phyloP scores from a whole-genome alignment of 2,113 vertebrate genomes.

The Toxotes jaculatrix region DNA sequence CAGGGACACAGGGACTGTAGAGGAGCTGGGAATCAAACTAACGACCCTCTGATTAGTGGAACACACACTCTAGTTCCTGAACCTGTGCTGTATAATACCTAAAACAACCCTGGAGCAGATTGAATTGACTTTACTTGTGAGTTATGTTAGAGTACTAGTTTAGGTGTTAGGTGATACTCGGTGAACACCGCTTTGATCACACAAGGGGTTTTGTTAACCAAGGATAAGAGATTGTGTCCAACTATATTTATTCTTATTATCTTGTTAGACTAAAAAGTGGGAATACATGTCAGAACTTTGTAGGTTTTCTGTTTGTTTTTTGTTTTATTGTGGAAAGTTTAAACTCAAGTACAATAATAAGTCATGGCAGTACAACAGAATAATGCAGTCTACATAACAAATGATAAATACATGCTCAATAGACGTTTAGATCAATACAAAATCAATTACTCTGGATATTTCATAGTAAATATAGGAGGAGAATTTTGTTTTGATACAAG shows the following conservation, averaged over 20 bases:
- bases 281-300: background rate
- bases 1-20: no score
- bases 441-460: background rate
- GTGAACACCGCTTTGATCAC: background rate
- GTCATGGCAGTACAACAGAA: conserved; percentile 17
- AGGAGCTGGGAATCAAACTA: no score
- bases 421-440: background rate
- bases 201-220: no score
- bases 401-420: conserved; percentile 11
- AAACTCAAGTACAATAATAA: background rate
- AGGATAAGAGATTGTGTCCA: no score
- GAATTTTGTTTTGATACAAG: background rate
- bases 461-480: background rate
- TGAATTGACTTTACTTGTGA: background rate
- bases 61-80: no score
- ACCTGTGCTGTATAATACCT: no score
- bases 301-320: background rate
- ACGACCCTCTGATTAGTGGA: no score
- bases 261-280: background rate
- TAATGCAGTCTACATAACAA: conserved; percentile 9
- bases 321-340: conserved; percentile 18
- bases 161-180: no score
- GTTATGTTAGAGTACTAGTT: background rate
- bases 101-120: background rate
- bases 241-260: background rate